A percentile compares a stretch with the other conserved stretches of the same genome.
These are phyloP conservation scores for Delichon dasypus DNA, from an alignment of 2,797 vertebrate species.

Conservation along the genomic window DNA sequence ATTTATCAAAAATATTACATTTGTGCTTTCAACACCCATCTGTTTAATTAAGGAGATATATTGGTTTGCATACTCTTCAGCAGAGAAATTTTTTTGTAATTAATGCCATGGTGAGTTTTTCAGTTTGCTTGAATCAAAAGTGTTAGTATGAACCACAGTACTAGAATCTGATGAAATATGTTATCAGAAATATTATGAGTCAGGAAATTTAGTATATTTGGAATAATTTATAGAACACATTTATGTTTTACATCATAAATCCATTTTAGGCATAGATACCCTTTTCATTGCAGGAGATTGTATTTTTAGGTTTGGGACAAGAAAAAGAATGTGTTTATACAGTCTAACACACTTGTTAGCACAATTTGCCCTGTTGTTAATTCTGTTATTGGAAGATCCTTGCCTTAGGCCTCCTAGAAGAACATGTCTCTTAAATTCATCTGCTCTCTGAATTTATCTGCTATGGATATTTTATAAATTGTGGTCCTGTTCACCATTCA, in stretches of 20 bases:
- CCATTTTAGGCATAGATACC: background rate
- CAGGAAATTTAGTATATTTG: background rate
- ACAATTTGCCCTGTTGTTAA: background rate
- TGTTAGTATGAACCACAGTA: background rate
- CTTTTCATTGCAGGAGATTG: background rate
- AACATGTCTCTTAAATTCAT: background rate
- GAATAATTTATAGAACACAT: background rate
- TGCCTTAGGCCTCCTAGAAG: background rate
- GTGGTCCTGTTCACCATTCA: background rate
- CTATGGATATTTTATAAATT: background rate
- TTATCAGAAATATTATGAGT: background rate
- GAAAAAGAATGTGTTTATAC: background rate
- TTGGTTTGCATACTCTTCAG: background rate
- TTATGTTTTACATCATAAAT: background rate
- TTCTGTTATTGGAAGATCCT: background rate
- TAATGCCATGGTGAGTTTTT: background rate
- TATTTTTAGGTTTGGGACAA: background rate
- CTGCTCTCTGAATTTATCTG: background rate
- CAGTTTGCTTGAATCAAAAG: background rate
- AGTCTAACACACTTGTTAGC: background rate
- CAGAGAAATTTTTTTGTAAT: background rate
- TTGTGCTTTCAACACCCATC: background rate
- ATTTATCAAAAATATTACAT: background rate
- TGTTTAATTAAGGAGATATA: background rate
- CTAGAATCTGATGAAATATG: background rate